Evolutionary conservation across 2,113 vertebrate species (phyloP).

Genomic region (Mola mola): DNA sequence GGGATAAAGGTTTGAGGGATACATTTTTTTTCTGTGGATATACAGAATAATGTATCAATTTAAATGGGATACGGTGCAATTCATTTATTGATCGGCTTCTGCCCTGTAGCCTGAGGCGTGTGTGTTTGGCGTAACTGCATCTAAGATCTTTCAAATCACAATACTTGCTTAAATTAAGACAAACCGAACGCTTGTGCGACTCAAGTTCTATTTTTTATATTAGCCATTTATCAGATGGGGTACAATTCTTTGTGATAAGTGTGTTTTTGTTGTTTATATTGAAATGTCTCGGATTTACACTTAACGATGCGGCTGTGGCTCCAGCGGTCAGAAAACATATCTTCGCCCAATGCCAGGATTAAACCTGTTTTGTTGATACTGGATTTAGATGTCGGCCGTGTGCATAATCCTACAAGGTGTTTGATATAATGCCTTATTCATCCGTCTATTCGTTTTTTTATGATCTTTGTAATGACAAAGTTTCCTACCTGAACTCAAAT

Average conservation of each 20-base stretch:
- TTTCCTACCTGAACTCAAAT: slow-evolving; percentile 22
- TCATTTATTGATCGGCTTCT: slow-evolving; percentile 39
- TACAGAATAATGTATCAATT: too few relatives aligned
- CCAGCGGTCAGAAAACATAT: too few relatives aligned
- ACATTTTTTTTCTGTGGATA: too few relatives aligned
- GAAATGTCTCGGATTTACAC: not conserved
- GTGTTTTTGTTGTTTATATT: not conserved
- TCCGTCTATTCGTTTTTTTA: slow-evolving; percentile 58
- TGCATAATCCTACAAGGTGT: slow-evolving; percentile 12
- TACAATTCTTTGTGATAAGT: too few relatives aligned
- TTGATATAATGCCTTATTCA: slow-evolving; percentile 64
- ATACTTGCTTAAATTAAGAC: too few relatives aligned
- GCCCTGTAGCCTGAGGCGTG: not conserved
- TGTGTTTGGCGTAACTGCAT: too few relatives aligned
- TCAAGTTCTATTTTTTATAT: too few relatives aligned
- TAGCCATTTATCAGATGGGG: too few relatives aligned
- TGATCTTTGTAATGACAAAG: slow-evolving; percentile 43
- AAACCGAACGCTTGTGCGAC: too few relatives aligned
- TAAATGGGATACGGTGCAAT: too few relatives aligned
- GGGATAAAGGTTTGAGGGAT: too few relatives aligned
- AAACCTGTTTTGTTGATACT: not conserved
- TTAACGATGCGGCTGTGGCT: slow-evolving; percentile 1
- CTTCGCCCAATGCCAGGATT: slow-evolving; percentile 54
- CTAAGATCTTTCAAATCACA: too few relatives aligned
- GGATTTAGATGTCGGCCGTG: not conserved